Base-by-base conservation (phyloP, 2,797 vertebrate genomes). In the Mormyrus proboscirostris region DNA sequence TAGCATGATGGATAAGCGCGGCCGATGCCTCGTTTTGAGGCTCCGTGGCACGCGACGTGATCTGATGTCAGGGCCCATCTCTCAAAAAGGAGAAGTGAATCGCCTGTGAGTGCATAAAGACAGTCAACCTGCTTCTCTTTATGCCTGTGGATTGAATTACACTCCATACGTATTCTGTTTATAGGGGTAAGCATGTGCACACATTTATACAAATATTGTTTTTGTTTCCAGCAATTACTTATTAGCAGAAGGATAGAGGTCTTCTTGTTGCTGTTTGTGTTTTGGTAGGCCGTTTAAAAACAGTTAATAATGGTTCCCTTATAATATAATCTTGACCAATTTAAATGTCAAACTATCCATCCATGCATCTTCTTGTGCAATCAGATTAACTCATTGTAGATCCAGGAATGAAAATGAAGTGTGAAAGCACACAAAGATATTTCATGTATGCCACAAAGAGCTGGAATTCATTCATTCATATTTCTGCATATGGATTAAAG, bases 401-500 rank as follows among this genome's bases (percentile, higher is more conserved):
- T 88, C n/a, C 73, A 51, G 44, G 83, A n/a, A 4, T 33, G 88
- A 55, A 89, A 73, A 86, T n/a, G n/a, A n/a, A n/a, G n/a, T 6
- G 29, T 41, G 49, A 16, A n/a, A 85, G 33, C 44, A 50, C 3
- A 16, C 29, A 79, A 49, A 88, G 25, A 12, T 29, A 69, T 85
- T 69, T 69, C 57, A 16, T n/a, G 14, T 29, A 6, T 14, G 10
- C 19, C 94, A 93, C 92, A 91, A 89, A 93, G 94, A 93, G 93
- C 93, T 93, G 94, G 94, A 94, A 91, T 91, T 91, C 94, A 94
- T 95, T 94, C 94, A 95, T 96, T 95, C 94, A 95, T 96, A 95
- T 92, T 92, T 94, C 93, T 95, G 95, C 94, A 95, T 94, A 92
- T 93, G 94, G 95, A 94, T 93, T 93, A 93, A 94, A 94, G 95